Conservation (phyloP, 2,797 vertebrate species). For the Lagorchestes hirsutus region DNA sequence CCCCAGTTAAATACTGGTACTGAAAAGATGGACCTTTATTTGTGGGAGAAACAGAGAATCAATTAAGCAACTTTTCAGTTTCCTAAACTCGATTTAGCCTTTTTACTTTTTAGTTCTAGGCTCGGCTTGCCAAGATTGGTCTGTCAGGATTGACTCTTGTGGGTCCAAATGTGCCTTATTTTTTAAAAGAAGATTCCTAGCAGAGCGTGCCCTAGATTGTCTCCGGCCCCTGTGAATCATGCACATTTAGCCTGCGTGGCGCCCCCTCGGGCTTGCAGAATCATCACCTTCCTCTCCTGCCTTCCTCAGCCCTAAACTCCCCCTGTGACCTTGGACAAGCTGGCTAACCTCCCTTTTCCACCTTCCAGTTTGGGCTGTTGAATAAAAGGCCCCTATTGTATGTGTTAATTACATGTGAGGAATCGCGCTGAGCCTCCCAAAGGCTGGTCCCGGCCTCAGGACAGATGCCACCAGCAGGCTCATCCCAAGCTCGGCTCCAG, state of each 20-base stretch:
- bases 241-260: no score
- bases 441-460: neutral
- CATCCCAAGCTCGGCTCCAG: conserved; percentile 60
- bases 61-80: no score
- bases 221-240: neutral
- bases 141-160: no score
- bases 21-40: no score
- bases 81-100: no score
- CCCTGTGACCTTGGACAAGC: neutral
- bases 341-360: neutral
- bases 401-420: neutral
- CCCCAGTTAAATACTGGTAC: no score
- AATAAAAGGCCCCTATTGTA: neutral
- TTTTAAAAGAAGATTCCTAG: no score
- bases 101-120: no score
- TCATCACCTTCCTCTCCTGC: neutral
- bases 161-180: no score
- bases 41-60: no score
- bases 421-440: neutral
- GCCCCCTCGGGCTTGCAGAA: neutral
- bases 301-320: neutral
- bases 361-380: neutral
- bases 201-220: neutral
- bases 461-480: conserved; percentile 62
- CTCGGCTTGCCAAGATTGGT: no score